A percentile compares a stretch with the other conserved stretches of the same genome.
phyloP scores from a whole-genome alignment of 2,797 vertebrate species.

The Pseudomugil tenellus region DNA sequence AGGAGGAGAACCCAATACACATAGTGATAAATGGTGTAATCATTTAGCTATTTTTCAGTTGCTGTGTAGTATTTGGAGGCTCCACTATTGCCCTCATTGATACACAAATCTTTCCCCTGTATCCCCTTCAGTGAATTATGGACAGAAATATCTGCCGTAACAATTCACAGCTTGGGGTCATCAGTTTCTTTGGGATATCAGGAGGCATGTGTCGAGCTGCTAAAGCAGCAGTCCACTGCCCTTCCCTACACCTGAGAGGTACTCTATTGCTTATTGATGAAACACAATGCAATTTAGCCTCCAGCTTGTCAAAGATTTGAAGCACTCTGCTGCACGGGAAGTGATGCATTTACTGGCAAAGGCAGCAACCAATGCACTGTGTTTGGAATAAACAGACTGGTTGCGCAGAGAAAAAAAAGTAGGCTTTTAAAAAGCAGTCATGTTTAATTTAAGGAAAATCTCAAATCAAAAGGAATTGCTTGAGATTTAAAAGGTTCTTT shows the following conservation, averaged over 20 bases:
- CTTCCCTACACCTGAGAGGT: not conserved
- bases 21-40: slow-evolving; percentile 50
- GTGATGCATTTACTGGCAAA: slow-evolving; percentile 25
- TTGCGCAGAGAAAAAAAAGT: not conserved
- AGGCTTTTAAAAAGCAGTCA: not conserved
- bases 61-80: slow-evolving; percentile 24
- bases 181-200: slow-evolving; percentile 23
- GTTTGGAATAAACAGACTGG: slow-evolving; percentile 9
- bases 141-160: slow-evolving; percentile 9
- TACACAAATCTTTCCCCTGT: slow-evolving; percentile 17
- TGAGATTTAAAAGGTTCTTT: slow-evolving; percentile 10
- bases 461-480: not conserved
- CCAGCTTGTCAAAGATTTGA: slow-evolving; percentile 24
- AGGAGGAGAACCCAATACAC: slow-evolving; percentile 38
- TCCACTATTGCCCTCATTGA: slow-evolving; percentile 3
- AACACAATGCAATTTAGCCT: slow-evolving; percentile 26
- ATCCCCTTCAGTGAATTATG: slow-evolving; percentile 31
- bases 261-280: slow-evolving; percentile 32
- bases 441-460: slow-evolving; percentile 18
- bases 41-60: slow-evolving; percentile 34
- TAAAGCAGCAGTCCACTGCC: slow-evolving; percentile 3
- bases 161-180: slow-evolving; percentile 29
- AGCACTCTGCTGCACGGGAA: slow-evolving; percentile 10
- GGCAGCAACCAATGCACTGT: slow-evolving; percentile 6
- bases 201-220: slow-evolving; percentile 4